phyloP scores from a whole-genome alignment of 2,113 vertebrate species.

The Pseudorectes ferrugineus region DNA sequence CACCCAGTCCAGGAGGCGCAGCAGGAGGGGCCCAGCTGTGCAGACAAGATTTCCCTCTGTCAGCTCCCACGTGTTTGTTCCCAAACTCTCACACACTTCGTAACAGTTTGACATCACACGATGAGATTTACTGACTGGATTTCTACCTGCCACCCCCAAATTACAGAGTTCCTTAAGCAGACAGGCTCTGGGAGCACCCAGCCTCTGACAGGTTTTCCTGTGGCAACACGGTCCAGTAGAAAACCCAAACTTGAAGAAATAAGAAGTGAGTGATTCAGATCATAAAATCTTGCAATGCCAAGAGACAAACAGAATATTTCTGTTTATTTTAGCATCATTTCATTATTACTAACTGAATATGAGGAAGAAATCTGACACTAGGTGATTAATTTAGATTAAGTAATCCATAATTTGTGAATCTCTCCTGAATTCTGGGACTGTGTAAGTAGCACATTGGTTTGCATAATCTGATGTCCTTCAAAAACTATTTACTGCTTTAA shows the following conservation, averaged over 20 bases:
- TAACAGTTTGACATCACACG: not conserved
- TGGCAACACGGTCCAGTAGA: not conserved
- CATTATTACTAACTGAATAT: not conserved
- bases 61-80: not conserved
- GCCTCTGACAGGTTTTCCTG: not conserved
- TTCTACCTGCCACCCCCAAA: not conserved
- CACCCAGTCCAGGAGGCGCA: conserved; percentile 93
- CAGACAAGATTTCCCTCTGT: not conserved
- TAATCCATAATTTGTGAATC: not conserved
- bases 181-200: not conserved
- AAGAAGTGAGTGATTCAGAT: not conserved
- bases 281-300: not conserved
- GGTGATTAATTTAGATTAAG: not conserved
- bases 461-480: not conserved
- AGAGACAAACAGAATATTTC: not conserved
- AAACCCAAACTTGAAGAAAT: not conserved
- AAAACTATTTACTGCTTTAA: not conserved
- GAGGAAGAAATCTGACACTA: not conserved
- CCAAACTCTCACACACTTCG: not conserved
- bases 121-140: not conserved
- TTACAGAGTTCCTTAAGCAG: not conserved
- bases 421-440: not conserved
- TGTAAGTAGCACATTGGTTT: not conserved
- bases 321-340: not conserved
- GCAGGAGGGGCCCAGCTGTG: conserved; percentile 85